Base-by-base conservation (phyloP, 2,888 invertebrate species). In the Melanotus villosus region DNA sequence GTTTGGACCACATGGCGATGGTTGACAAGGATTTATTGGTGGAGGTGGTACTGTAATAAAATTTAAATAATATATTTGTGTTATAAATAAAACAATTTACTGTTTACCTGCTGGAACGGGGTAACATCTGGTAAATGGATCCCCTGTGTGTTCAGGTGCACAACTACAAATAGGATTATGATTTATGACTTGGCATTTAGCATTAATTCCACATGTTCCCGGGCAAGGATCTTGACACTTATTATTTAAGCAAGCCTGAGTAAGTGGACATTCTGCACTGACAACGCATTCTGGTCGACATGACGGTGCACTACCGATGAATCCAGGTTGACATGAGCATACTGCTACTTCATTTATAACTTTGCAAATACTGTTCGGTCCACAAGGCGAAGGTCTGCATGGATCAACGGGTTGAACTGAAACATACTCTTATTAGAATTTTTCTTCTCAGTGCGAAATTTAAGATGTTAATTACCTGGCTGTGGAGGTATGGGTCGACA, bases 1-100 rank as follows among this genome's bases (percentile, higher is more conserved):
- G 79, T 92, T 92, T 43, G 92, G 90, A 34, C 93, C 93, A 80
- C 93, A 93, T n/a, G 93, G 93, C 38, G 92, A 91, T 54, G 92
- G 93, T 50, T 88, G 81, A 79, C 93, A 93, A 16, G 92, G 91
- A 90, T 72, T 90, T 36, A 75, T 76, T 32, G 86, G 84, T 58
- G 76, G 68, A 66, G 83, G 75, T 76, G 18, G 43, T 45, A 34
- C 54, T 62, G 23, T 21, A 21, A 62, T 18, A 1, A 34, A 45
- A 50, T 7, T 38, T 18, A 16, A 21, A 6, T 36, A 38, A 23
- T 16, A 41, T 16, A 16, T n/a, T n/a, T n/a, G 34, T 19, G 10
- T 5, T 26, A 23, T 16, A 14, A 21, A 9, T 26, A 10, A 38
- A 5, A 32, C 1, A 14, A 18, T 26, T 23, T 30, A 18, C 12